Evolutionary conservation across 2,888 invertebrate genomes (phyloP).

Genomic region (Tiliacea citrago): DNA sequence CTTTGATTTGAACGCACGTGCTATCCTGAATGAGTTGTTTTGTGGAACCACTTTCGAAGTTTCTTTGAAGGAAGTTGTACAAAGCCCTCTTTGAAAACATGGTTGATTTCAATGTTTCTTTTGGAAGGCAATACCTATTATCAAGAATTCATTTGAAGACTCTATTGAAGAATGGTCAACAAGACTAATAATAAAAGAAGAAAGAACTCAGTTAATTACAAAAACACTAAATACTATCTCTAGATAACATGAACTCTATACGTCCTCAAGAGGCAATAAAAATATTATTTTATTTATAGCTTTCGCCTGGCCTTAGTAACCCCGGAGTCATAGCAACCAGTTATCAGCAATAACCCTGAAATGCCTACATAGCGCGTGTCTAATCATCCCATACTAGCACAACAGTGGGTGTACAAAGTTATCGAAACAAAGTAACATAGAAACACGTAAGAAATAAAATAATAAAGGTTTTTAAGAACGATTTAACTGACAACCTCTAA

Average conservation of each 20-base stretch:
- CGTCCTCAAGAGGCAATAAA: constrained; percentile 41
- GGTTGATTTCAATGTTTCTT: constrained; percentile 5
- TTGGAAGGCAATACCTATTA: neutral
- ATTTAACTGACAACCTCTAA: constrained; percentile 36
- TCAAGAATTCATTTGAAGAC: neutral
- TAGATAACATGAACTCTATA: constrained; percentile 31
- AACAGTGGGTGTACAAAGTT: constrained; percentile 28
- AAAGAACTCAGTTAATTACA: constrained; percentile 1
- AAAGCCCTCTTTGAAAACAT: neutral
- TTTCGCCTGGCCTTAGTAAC: constrained; percentile 56
- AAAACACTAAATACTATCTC: constrained; percentile 29
- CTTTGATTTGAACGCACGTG: constrained; percentile 37
- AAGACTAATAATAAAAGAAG: constrained; percentile 8
- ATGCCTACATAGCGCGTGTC: constrained; percentile 45
- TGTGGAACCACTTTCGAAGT: neutral
- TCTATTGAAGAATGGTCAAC: constrained; percentile 11
- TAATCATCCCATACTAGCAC: constrained; percentile 36
- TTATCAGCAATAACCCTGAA: constrained; percentile 64
- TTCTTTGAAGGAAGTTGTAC: constrained; percentile 4
- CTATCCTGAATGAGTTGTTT: constrained; percentile 11
- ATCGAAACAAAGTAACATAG: constrained; percentile 44
- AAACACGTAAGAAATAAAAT: constrained; percentile 47
- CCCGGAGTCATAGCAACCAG: constrained; percentile 48
- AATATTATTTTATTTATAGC: constrained; percentile 46
- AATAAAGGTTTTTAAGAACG: constrained; percentile 60